A percentile compares a stretch with the other conserved stretches of the same genome.
These are phyloP conservation scores for Ephialtes manifestator DNA, from an alignment of 2,888 invertebrate genomes.

Conservation along the genomic window DNA sequence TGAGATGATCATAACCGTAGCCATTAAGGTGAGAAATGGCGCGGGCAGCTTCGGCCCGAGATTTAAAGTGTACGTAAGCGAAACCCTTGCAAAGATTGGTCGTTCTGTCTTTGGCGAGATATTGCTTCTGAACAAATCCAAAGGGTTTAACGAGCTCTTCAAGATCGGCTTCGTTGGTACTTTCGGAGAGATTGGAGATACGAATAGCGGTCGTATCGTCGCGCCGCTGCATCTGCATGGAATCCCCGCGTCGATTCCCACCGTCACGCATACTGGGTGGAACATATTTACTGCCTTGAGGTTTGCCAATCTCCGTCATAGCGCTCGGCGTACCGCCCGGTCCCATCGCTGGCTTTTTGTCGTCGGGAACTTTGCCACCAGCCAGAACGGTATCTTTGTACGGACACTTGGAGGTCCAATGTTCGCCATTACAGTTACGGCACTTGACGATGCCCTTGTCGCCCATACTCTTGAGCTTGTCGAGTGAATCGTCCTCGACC, in stretches of 20 bases:
- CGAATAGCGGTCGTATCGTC: slow-evolving; percentile 97
- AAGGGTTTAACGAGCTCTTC: slow-evolving; percentile 98
- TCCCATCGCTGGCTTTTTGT: slow-evolving; percentile 83
- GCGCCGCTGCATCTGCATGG: slow-evolving; percentile 89
- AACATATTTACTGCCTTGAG: slow-evolving; percentile 91
- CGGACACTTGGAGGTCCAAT: slow-evolving; percentile 99
- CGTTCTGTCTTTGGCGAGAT: slow-evolving; percentile 97
- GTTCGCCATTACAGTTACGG: slow-evolving; percentile 97
- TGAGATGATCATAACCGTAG: slow-evolving; percentile 98
- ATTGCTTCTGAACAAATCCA: slow-evolving; percentile 97
- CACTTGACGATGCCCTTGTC: slow-evolving; percentile 94
- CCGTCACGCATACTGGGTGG: slow-evolving; percentile 96
- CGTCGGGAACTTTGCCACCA: slow-evolving; percentile 86
- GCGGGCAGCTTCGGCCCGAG: slow-evolving; percentile 95
- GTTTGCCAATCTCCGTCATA: slow-evolving; percentile 76
- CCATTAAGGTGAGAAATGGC: slow-evolving; percentile 97
- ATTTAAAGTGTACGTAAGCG: slow-evolving; percentile 99
- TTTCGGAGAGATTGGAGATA: slow-evolving; percentile 98
- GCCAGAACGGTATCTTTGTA: slow-evolving; percentile 96
- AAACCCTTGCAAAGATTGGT: slow-evolving; percentile 98
- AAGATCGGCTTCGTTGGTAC: slow-evolving; percentile 97
- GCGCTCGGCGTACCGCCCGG: slow-evolving; percentile 77
- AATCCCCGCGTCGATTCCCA: slow-evolving; percentile 91
- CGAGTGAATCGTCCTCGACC: slow-evolving; percentile 94
- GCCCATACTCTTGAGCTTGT: slow-evolving; percentile 91